Evolutionary conservation across 35 echinoderm and acorn worm genomes (phyloP).

Genomic region (Ophiothrix spiculata): DNA sequence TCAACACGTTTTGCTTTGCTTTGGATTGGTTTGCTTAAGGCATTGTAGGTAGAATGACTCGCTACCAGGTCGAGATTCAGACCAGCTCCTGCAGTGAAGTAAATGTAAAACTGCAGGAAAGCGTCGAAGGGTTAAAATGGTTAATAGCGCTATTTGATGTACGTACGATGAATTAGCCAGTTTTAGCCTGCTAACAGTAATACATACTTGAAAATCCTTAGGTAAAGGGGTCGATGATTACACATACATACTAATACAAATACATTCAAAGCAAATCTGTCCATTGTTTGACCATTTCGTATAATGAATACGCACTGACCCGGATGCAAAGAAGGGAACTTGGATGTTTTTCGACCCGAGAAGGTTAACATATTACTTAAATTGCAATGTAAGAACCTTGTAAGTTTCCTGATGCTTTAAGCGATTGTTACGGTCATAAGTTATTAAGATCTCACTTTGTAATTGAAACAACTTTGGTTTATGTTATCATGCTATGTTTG

Average conservation of each 20-base stretch:
- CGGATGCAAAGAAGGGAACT: too few species aligned
- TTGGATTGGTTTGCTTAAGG: not conserved
- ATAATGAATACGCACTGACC: too few species aligned
- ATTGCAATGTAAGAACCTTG: not conserved
- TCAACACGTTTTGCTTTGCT: not conserved
- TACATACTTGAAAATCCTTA: too few species aligned
- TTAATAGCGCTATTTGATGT: too few species aligned
- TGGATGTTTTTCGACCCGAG: too few species aligned
- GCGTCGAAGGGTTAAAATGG: not conserved
- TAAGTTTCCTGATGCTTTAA: not conserved
- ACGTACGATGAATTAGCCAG: too few species aligned
- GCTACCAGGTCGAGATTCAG: not conserved
- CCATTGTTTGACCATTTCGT: too few species aligned
- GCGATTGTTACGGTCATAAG: not conserved
- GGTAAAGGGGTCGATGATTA: too few species aligned
- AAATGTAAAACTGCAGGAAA: not conserved
- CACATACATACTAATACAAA: too few species aligned
- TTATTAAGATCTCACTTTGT: not conserved
- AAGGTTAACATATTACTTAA: too few species aligned
- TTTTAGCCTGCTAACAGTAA: too few species aligned
- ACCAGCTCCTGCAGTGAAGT: not conserved
- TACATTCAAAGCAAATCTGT: too few species aligned
- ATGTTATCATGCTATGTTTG: not conserved
- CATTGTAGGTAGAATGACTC: not conserved
- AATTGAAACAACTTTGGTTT: not conserved